Percentiles rank a stretch among this genome's conserved stretches.
phyloP scores from a whole-genome alignment of 2,113 vertebrate genomes.

The Anas platyrhynchos region DNA sequence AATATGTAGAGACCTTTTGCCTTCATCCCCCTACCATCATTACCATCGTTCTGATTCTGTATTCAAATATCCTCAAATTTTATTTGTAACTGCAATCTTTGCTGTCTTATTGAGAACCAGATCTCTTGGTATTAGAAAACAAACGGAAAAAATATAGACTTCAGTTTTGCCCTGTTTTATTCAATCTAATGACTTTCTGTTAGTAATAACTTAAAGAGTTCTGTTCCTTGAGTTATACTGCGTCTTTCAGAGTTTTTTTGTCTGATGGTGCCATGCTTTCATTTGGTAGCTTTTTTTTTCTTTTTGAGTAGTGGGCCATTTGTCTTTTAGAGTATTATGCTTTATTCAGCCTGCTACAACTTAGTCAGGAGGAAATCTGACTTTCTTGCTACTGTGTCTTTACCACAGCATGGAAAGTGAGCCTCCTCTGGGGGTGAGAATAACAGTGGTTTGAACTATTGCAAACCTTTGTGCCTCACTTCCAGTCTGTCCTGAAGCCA shows the following conservation, averaged over 20 bases:
- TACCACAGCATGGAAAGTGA: not conserved
- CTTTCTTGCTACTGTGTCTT: not conserved
- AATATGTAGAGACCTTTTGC: not conserved
- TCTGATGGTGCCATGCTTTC: not conserved
- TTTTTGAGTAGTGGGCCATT: not conserved
- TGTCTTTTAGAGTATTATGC: not conserved
- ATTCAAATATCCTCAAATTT: not conserved
- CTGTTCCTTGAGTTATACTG: not conserved
- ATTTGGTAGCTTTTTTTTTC: not conserved
- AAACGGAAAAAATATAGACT: not conserved
- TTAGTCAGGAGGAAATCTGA: not conserved
- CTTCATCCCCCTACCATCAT: not conserved
- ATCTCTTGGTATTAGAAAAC: not conserved
- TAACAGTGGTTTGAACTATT: not conserved
- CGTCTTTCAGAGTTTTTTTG: not conserved
- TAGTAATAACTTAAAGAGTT: not conserved
- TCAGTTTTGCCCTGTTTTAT: not conserved
- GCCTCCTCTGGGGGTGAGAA: not conserved
- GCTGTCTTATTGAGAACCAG: not conserved
- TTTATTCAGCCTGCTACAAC: not conserved
- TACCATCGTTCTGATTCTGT: not conserved
- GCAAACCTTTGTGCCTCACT: not conserved
- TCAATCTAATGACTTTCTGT: too few species aligned
- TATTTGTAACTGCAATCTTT: not conserved
- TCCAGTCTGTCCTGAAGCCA: not conserved